Conservation (phyloP, 2,888 invertebrate species). For the Parnassius smintheus region DNA sequence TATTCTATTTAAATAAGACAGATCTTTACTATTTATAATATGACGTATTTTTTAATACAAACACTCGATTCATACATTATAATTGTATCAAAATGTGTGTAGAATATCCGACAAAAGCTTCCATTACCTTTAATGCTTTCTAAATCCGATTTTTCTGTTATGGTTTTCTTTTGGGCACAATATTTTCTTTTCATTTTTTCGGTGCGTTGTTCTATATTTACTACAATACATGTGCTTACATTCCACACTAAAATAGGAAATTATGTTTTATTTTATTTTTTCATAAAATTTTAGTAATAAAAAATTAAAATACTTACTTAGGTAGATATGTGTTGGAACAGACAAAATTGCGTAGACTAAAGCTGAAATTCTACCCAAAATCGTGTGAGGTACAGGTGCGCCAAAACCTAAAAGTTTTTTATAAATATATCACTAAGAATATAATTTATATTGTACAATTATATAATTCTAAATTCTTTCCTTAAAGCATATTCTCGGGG, state of each 20-base stretch:
- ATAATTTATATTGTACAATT: too few relatives aligned
- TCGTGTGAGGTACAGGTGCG: conserved; percentile 85
- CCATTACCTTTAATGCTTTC: conserved; percentile 23
- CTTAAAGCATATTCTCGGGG: too few relatives aligned
- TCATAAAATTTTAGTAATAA: too few relatives aligned
- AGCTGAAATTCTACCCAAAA: conserved; percentile 82
- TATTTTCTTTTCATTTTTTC: conserved; percentile 32
- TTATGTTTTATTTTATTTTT: background rate
- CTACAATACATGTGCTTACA: conserved; percentile 53
- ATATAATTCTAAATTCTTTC: too few relatives aligned
- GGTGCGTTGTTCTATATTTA: conserved; percentile 39
- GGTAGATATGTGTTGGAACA: conserved; percentile 84
- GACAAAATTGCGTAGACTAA: conserved; percentile 84
- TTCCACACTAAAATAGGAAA: conserved; percentile 56
- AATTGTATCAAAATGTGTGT: background rate
- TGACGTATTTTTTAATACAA: too few relatives aligned
- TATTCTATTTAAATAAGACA: too few relatives aligned
- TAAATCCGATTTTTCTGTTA: conserved; percentile 14
- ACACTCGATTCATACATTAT: background rate
- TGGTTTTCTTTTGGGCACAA: conserved; percentile 5
- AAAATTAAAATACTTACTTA: conserved; percentile 56
- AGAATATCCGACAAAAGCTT: background rate
- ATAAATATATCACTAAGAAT: too few relatives aligned
- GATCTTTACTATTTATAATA: too few relatives aligned
- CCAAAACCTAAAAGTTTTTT: conserved; percentile 81